These are phyloP conservation scores for Drosophila baimaii DNA, from an alignment of 1,140 invertebrate genomes.

Conservation along the genomic window DNA sequence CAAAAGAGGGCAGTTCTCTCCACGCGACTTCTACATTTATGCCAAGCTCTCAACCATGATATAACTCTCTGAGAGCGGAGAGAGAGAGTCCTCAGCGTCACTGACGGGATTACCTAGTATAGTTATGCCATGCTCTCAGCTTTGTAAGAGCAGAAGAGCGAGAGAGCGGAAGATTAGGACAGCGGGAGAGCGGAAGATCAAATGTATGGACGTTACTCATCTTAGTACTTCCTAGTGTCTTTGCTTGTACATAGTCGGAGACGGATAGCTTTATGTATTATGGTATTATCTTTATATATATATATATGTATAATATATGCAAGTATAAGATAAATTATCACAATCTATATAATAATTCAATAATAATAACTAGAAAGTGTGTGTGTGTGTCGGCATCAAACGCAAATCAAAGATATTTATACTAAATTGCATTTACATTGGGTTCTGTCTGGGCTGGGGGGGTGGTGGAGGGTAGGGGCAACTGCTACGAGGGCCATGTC, in stretches of 20 bases:
- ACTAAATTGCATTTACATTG: constrained; percentile 39
- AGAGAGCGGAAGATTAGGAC: too few species aligned
- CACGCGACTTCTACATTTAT: too few species aligned
- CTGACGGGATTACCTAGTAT: too few species aligned
- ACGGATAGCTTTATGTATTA: constrained; percentile 29
- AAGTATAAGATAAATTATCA: constrained; percentile 79
- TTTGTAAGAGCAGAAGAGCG: too few species aligned
- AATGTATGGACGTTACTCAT: too few species aligned
- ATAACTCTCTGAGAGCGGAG: too few species aligned
- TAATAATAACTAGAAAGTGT: constrained; percentile 70
- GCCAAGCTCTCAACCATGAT: too few species aligned
- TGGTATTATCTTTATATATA: constrained; percentile 1
- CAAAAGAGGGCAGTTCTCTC: too few species aligned
- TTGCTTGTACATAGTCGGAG: constrained; percentile 43
- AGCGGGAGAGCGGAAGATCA: too few species aligned
- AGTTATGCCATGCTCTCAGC: too few species aligned
- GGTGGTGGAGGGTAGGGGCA: background rate
- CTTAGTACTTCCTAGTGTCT: too few species aligned
- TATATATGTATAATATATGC: constrained; percentile 4
- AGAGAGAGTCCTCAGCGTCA: too few species aligned
- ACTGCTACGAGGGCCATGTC: constrained; percentile 27
- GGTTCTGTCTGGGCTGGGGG: constrained; percentile 3
- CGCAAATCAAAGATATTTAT: constrained; percentile 54
- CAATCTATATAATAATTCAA: constrained; percentile 71
- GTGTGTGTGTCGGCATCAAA: constrained; percentile 37